Evolutionary conservation across 2,888 invertebrate species (phyloP), one percentile per base, ranked within the genome.

Genomic region (Octodonta nipae): DNA sequence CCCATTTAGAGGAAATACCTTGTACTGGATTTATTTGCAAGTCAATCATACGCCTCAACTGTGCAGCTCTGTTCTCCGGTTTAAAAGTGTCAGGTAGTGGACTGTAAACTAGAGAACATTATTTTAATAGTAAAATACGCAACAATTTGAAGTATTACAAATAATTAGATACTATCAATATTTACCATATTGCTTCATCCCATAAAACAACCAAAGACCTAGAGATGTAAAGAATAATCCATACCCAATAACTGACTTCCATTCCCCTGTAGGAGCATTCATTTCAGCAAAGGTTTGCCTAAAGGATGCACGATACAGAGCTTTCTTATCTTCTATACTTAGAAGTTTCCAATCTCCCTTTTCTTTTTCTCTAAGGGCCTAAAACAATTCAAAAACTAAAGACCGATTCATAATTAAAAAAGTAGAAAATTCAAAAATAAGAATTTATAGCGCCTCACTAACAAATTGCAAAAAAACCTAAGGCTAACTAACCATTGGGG

Each of bases 261-360:
- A 89, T 55, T 84, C 76, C 2, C 88, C 89, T 2, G 76, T 75
- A 13, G 86, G 83, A 0, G 89, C 85, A 39, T 78, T 67, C 64
- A 92, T 77, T 68, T 98, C 98, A 1, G 83, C 68, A 56, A 83
- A 87, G 8, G 96, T 98, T 61, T 88, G 86, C 53, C 93, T 81
- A 66, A 86, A 98, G 44, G 86, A 84, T 2, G 86, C 76, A 38
- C 96, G 74, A 69, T 98, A 98, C 26, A 96, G 60, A 0, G 70
- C 67, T 65, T 95, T 96, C 66, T 93, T 95, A 52, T 98, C 98
- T 30, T 86, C 86, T 0, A 84, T 38, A 1, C 82, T 72, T 32
- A 98, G 60, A 46, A 81, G 81, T 52, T 79, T 83, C 98, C 98
- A 99, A 61, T 93, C 91, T 13, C 83, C 84, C 64, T 78, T 81